phyloP scores from a whole-genome alignment of 2,888 invertebrate genomes.

The Caenorhabditis becei region DNA sequence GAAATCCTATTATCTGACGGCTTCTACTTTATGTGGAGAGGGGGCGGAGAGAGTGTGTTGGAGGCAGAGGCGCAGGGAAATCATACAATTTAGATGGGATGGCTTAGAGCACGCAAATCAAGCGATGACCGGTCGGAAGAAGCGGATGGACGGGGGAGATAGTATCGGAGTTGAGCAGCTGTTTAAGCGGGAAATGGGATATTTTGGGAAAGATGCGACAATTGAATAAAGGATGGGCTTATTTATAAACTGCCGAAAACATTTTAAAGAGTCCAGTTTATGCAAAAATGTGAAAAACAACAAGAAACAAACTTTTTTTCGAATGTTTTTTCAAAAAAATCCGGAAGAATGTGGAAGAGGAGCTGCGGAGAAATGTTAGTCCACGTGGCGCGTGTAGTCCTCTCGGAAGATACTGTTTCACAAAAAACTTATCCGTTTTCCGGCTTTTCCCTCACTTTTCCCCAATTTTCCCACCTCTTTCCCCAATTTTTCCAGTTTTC shows the following conservation, averaged over 20 bases:
- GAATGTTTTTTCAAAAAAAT: not conserved
- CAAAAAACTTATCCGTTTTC: not conserved
- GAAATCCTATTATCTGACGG: conserved; percentile 61
- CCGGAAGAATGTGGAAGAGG: not conserved
- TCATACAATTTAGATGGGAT: conserved; percentile 56
- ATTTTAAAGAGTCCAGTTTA: not conserved
- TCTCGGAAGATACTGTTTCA: conserved; percentile 11
- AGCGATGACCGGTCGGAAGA: conserved; percentile 41
- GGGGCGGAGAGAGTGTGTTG: conserved; percentile 2
- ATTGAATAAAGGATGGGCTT: not conserved
- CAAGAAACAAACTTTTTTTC: not conserved
- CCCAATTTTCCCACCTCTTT: not conserved
- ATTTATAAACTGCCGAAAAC: not conserved
- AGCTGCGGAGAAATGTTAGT: not conserved
- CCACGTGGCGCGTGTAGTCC: conserved; percentile 22
- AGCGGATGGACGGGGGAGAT: conserved; percentile 17
- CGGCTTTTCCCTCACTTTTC: conserved; percentile 1
- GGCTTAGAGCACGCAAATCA: conserved; percentile 52
- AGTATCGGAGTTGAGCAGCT: conserved; percentile 4
- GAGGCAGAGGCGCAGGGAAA: not conserved
- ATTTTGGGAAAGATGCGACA: not conserved
- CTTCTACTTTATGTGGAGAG: conserved; percentile 53
- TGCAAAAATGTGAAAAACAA: too few species aligned
- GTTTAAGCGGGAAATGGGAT: not conserved
- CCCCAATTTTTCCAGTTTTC: not conserved